Evolutionary conservation across 2,888 invertebrate genomes (phyloP), one percentile per base, ranked within the genome.

Genomic region (Cerceris rybyensis): DNA sequence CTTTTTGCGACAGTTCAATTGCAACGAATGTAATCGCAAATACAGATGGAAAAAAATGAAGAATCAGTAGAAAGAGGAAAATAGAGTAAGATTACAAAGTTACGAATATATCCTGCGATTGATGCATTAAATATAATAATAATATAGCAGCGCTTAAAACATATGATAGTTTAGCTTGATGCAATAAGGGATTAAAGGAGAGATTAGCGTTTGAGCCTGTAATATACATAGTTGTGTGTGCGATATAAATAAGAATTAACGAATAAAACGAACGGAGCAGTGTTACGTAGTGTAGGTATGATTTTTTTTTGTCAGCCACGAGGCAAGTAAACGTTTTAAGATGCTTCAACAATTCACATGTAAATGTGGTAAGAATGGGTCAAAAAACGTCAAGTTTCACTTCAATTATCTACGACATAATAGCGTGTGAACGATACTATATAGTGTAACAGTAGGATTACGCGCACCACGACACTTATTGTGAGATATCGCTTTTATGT

Each of bases 381-480:
- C 71, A 78, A 71, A 75, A 78, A 75, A 80, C 65, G 77, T 58
- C 73, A 79, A 81, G 82, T 77, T 83, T 77, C 87, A 88, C n/a
- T 87, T 81, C 75, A 82, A 83, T 84, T 79, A 84, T 86, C 88
- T 88, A 88, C 88, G 76, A 88, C 88, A 89, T 89, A 89, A 83
- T 82, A 88, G 88, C 88, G 83, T 83, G 83, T 87, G 86, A 87
- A 86, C 86, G 82, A 83, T 79, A 87, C 83, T 87, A 84, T 84
- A 73, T 73, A 67, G 75, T 82, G 68, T 75, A 63, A 63, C 67
- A 81, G 82, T 79, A 73, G 74, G 68, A 82, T 87, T 86, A 83
- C 84, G 80, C 64, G 60, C 86, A 88, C 86, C 86, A 84, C 81
- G 89, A 88, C 78, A 74, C 70, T 16, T 1, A 28, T 28, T 28